Conservation (phyloP, 1,140 invertebrate genomes). For the Himalopsyche phryganea region DNA sequence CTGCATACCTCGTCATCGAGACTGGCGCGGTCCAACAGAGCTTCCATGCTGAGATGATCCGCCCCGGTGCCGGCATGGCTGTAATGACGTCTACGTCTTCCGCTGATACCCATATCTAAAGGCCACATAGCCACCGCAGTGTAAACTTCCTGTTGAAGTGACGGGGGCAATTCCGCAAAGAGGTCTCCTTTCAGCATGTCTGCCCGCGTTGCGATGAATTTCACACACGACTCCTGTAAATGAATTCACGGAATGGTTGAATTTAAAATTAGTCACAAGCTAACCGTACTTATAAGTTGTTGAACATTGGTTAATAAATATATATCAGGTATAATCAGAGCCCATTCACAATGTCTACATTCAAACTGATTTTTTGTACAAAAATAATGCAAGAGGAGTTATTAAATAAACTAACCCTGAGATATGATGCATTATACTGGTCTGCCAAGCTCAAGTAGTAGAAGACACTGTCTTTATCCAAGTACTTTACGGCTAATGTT, state of each 20-base stretch:
- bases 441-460: conserved; percentile 61
- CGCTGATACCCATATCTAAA: conserved; percentile 5
- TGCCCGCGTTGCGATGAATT: conserved; percentile 52
- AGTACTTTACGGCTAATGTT: conserved; percentile 45
- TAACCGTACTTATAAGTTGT: too few relatives aligned
- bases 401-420: conserved; percentile 46
- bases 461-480: conserved; percentile 59
- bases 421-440: conserved; percentile 57
- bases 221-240: conserved; percentile 38
- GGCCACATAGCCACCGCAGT: neutral
- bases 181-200: conserved; percentile 54
- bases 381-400: too few relatives aligned
- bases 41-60: conserved; percentile 1
- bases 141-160: conserved; percentile 56
- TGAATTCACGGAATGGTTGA: too few relatives aligned
- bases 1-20: conserved; percentile 19
- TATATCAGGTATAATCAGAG: too few relatives aligned
- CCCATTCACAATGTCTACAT: too few relatives aligned
- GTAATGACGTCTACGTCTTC: neutral
- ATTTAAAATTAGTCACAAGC: too few relatives aligned
- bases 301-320: too few relatives aligned
- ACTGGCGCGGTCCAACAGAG: conserved; percentile 6
- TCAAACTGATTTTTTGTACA: too few relatives aligned
- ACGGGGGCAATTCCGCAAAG: conserved; percentile 57
- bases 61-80: neutral